Evolutionary conservation across 2,797 vertebrate species (phyloP), one percentile per base, ranked within the genome.

Genomic region (Paguma larvata): DNA sequence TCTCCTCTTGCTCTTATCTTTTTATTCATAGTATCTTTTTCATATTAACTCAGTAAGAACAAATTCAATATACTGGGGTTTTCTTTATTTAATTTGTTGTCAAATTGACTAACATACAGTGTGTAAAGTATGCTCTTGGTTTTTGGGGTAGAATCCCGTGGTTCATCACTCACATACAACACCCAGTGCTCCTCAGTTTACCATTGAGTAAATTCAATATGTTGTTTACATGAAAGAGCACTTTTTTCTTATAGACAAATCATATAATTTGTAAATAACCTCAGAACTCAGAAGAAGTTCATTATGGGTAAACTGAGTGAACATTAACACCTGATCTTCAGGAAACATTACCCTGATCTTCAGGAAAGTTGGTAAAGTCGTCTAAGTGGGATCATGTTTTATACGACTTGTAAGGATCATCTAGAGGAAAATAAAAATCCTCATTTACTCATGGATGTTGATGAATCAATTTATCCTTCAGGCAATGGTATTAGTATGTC

Each of bases 361-460:
- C 84, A 85, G 68, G n/a, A 93, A 96, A 85, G 77, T 96, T 97
- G 12, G 53, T 80, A 56, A 94, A 92, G 32, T 46, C 44, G 62
- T 91, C 25, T 56, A 96, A 89, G 89, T 89, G 23, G 51, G 82
- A 83, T 77, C 86, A 85, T 83, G 95, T 88, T 73, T 91, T 93
- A 72, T 91, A 62, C 86, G 23, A 51, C 38, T 32, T 70, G 0
- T 77, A 65, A 85, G n/a, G 18, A 51, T 86, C 65, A 21, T 68
- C 51, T 30, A 44, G 56, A 97, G 83, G 46, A 38, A 78, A 97
- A 86, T 72, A 97, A 98, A 95, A 27, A 91, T 91, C 87, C 25
- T 78, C 96, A 85, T 93, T 94, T 67, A 41, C 56, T 89, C 94
- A 48, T 13, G 67, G 78, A 92, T 62, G 6, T 82, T 91, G 86